phyloP scores from a whole-genome alignment of 30 jellyfish, hydroid and myxozoan genomes.

The Sanderia malayensis region DNA sequence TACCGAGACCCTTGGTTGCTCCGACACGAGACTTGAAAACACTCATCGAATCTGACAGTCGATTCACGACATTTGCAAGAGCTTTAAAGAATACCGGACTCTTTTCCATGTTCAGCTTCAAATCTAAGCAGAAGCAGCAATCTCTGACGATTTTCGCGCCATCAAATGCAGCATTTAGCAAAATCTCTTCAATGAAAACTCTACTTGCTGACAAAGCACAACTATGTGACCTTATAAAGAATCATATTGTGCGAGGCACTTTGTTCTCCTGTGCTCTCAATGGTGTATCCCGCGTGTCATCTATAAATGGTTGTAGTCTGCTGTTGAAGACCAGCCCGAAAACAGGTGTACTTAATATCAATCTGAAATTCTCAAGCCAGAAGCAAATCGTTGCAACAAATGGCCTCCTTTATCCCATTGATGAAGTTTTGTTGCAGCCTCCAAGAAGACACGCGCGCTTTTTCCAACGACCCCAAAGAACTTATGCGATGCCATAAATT shows the following conservation, averaged over 20 bases:
- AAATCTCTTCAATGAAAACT: constrained; percentile 35
- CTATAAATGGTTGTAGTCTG: constrained; percentile 38
- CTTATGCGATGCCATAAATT: no score
- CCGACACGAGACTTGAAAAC: constrained; percentile 36
- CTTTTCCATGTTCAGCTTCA: constrained; percentile 19
- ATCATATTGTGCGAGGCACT: constrained; percentile 47
- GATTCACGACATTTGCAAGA: constrained; percentile 56
- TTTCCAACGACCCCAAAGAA: neutral
- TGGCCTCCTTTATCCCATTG: constrained; percentile 60
- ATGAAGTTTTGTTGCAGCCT: constrained; percentile 46
- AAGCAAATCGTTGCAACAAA: constrained; percentile 28
- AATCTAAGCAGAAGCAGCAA: no score
- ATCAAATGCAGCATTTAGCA: constrained; percentile 56
- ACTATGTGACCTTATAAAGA: constrained; percentile 14
- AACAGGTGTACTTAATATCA: constrained; percentile 11
- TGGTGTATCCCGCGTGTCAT: constrained; percentile 23
- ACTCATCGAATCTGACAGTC: constrained; percentile 41
- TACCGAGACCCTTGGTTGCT: constrained; percentile 28
- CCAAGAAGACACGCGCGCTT: neutral
- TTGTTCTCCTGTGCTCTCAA: constrained; percentile 44
- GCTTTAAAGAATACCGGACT: constrained; percentile 43
- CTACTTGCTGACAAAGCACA: constrained; percentile 23
- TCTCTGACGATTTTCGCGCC: constrained; percentile 60
- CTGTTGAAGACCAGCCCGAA: constrained; percentile 16
- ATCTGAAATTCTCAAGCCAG: constrained; percentile 14